phyloP scores from a whole-genome alignment of 2,797 vertebrate genomes.

The Pteronotus mesoamericanus region DNA sequence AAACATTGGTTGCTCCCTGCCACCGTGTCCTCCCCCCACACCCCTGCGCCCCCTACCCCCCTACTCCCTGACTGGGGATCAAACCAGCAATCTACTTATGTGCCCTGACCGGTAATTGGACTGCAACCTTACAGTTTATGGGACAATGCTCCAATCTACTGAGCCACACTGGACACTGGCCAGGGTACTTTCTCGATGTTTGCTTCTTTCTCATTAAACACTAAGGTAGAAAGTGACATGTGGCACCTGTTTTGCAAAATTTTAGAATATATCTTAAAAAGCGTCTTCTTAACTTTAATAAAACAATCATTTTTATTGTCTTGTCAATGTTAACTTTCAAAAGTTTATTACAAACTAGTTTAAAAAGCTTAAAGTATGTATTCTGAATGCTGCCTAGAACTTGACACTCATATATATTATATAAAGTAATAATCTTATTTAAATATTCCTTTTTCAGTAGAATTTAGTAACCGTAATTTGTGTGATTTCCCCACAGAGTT shows the following conservation, averaged over 20 bases:
- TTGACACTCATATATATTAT: not conserved
- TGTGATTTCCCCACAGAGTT: not conserved
- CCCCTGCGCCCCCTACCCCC: no score
- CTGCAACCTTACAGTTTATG: no score
- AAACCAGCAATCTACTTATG: no score
- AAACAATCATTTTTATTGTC: not conserved
- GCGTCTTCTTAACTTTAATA: not conserved
- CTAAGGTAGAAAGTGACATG: not conserved
- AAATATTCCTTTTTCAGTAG: not conserved
- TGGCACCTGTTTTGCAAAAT: not conserved
- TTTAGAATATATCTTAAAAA: not conserved
- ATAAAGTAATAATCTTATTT: slow-evolving; percentile 13
- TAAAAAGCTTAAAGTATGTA: not conserved
- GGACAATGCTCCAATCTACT: no score
- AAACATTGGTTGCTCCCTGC: no score
- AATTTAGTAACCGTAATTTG: slow-evolving; percentile 14
- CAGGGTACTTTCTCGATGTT: not conserved
- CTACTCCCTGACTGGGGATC: no score
- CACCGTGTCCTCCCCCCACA: no score
- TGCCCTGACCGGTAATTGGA: no score
- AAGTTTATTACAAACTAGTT: not conserved
- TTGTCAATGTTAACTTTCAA: not conserved
- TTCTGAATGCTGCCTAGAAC: not conserved
- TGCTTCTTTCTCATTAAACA: not conserved
- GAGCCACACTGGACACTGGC: no score